Evolutionary conservation across 2,113 vertebrate species (phyloP).

Genomic region (Orthonyx spaldingii): DNA sequence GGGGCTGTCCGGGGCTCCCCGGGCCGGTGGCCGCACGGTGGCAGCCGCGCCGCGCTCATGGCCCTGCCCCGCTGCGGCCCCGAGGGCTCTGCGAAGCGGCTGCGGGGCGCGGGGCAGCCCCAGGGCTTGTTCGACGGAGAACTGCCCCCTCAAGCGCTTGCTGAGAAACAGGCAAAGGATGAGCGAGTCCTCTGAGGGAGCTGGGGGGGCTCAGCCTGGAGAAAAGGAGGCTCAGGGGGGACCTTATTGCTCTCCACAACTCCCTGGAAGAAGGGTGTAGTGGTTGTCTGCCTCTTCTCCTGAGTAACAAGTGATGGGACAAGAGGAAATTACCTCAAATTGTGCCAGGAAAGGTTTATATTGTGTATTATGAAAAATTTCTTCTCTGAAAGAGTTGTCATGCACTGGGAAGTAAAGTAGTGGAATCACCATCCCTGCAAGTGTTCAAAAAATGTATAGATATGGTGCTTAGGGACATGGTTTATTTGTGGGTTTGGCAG

Average conservation of each 20-base stretch:
- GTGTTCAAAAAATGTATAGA: neutral
- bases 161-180: neutral
- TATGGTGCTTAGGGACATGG: neutral
- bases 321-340: neutral
- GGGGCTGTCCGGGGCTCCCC: no score
- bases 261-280: neutral
- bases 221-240: neutral
- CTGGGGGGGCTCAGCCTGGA: neutral
- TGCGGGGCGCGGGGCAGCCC: neutral
- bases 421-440: neutral
- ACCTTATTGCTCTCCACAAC: neutral
- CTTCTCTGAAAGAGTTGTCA: neutral
- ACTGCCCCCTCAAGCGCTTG: neutral
- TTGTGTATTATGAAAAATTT: neutral
- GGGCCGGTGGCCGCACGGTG: constrained; percentile 70
- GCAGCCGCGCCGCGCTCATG: constrained; percentile 48
- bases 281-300: neutral
- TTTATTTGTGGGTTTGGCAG: neutral
- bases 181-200: neutral
- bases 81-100: neutral
- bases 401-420: neutral
- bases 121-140: neutral
- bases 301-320: neutral
- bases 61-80: neutral
- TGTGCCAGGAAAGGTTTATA: neutral